Percentiles rank a stretch among this genome's conserved stretches.
Conservation (phyloP, 2,888 invertebrate species). For the Acanthopleura granulata region DNA sequence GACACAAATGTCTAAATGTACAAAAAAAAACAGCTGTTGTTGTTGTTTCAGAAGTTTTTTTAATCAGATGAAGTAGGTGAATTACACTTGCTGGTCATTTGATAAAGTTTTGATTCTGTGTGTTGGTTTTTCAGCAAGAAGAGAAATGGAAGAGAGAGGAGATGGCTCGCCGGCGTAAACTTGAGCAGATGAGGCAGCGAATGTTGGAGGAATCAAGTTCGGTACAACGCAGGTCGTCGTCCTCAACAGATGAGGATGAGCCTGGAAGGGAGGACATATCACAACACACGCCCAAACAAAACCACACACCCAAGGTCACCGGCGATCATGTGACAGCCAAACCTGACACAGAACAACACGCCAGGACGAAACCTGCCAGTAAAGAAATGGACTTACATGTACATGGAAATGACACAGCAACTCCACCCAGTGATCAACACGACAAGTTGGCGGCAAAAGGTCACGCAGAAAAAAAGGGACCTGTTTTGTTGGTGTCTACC, state of each 20-base stretch:
- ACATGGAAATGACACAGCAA: too few species aligned
- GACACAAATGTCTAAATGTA: too few species aligned
- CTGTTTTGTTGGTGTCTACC: background rate
- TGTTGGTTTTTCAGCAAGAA: background rate
- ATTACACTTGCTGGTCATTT: too few species aligned
- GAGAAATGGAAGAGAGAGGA: slow-evolving; percentile 29
- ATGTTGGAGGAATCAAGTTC: slow-evolving; percentile 41
- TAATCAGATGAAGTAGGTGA: too few species aligned
- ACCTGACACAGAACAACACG: background rate
- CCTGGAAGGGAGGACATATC: background rate
- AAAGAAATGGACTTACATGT: too few species aligned
- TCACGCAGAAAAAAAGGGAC: background rate
- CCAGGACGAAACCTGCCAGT: background rate
- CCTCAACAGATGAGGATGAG: slow-evolving; percentile 9
- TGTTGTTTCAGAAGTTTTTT: too few species aligned
- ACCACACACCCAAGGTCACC: too few species aligned
- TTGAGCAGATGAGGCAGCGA: slow-evolving; percentile 50
- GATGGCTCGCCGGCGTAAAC: slow-evolving; percentile 36
- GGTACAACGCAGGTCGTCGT: background rate
- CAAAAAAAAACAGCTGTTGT: too few species aligned
- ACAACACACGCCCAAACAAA: background rate
- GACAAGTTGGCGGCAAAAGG: background rate
- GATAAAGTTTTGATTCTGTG: background rate
- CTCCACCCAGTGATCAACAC: background rate
- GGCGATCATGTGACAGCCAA: too few species aligned